These are phyloP conservation scores for Nautilus pompilius DNA, from an alignment of 1,140 invertebrate genomes.

Conservation along the genomic window DNA sequence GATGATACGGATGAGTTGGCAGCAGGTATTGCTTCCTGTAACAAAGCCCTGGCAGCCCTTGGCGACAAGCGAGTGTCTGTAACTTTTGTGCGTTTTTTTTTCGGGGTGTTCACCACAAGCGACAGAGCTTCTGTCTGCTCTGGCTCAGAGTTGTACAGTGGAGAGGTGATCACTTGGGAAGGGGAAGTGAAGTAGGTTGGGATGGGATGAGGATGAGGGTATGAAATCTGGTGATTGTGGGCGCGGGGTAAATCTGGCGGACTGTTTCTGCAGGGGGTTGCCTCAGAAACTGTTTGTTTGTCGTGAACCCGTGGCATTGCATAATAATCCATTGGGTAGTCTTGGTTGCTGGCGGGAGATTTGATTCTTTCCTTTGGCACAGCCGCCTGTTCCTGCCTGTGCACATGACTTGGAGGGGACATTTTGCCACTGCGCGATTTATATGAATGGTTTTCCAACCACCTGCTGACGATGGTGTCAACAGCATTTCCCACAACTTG, in stretches of 20 bases:
- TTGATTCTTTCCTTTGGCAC: background rate
- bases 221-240: constrained; percentile 31
- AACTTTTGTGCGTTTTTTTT: constrained; percentile 92
- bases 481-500: constrained; percentile 68
- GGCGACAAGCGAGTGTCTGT: constrained; percentile 94
- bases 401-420: constrained; percentile 68
- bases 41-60: constrained; percentile 47
- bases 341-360: constrained; percentile 70
- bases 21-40: constrained; percentile 41
- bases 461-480: constrained; percentile 80
- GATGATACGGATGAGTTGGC: constrained; percentile 8
- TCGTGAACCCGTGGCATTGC: background rate
- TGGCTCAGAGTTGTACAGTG: constrained; percentile 62
- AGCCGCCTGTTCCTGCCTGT: constrained; percentile 57
- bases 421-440: background rate
- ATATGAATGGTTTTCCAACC: constrained; percentile 63
- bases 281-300: background rate
- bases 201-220: constrained; percentile 35
- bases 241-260: constrained; percentile 22
- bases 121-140: constrained; percentile 92
- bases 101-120: constrained; percentile 82
- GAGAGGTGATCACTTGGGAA: constrained; percentile 65
- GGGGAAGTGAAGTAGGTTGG: constrained; percentile 61
- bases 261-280: background rate
- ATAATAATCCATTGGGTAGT: constrained; percentile 59